Base-by-base conservation (phyloP, 2,888 invertebrate species). In the Nemotelus nigrinus region DNA sequence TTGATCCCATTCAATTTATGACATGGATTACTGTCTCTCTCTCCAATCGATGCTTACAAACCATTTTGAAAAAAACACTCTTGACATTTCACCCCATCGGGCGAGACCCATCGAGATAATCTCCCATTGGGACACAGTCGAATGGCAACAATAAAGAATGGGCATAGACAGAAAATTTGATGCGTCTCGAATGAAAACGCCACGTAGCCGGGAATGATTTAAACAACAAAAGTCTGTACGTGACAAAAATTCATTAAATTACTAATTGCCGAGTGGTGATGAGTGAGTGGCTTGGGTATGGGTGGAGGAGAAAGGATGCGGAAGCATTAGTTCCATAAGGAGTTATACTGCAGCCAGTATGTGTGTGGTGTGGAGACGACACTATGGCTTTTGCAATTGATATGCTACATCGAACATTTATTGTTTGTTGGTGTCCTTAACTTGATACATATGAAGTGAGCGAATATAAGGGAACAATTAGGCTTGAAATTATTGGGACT, bases 171-270 rank as follows among this genome's bases (percentile, higher is more conserved):
- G 63, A 47, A 47, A 65, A 65, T 44, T 65, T 44, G 65, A 65
- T 41, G 65, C 65, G 65, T 65, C 65, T 65, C 45, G 47, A 65
- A 65, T 65, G 65, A 47, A 65, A 65, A 39, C 43, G 41, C 43
- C 43, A 39, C 63, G 57, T 10, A 2, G 60, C 4, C 25, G 6
- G 25, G 53, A 68, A 53, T 53, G 68, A 68, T 68, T 65, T 65
- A 65, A 65, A 68, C 68, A 68, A 68, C 68, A 68, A 68, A 68
- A 68, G 68, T 68, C 68, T 68, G 68, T 68, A 68, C 68, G 68
- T 68, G 68, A 68, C 68, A 68, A 68, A 68, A 68, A 53, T 68
- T 68, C 50, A 68, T 68, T 65, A 65, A 68, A 68, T 68, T 68
- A 68, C 68, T 68, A 68, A 68, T 68, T 68, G 68, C 53, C 3